These are phyloP conservation scores for Sisor rabdophorus DNA, from an alignment of 2,113 vertebrate species.

Conservation along the genomic window DNA sequence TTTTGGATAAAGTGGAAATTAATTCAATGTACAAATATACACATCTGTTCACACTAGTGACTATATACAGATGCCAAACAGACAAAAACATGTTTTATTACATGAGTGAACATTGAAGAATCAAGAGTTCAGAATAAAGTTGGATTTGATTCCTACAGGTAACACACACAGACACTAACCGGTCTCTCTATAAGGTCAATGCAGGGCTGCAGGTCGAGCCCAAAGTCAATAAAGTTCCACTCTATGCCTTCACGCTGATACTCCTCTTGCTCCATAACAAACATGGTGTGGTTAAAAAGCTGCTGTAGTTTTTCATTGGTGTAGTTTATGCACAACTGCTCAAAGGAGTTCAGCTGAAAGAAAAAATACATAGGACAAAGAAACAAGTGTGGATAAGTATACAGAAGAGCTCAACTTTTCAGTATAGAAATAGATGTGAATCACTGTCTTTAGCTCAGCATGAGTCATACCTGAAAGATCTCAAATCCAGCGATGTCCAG, in stretches of 20 bases:
- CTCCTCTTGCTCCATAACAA: constrained; percentile 85
- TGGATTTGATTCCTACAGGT: no score
- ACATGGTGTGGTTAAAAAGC: constrained; percentile 93
- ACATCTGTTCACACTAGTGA: no score
- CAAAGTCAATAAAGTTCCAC: constrained; percentile 88
- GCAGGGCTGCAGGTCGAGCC: constrained; percentile 83
- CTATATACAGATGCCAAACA: no score
- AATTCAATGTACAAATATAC: no score
- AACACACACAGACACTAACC: constrained; percentile 54
- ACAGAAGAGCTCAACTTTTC: not conserved
- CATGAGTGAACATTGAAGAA: no score
- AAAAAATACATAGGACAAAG: not conserved
- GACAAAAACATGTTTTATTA: no score
- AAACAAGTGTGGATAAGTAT: not conserved
- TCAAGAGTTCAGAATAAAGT: no score
- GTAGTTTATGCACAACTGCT: constrained; percentile 89
- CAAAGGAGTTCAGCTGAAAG: constrained; percentile 82
- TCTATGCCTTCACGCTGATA: constrained; percentile 86
- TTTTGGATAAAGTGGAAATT: no score
- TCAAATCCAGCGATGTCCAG: constrained; percentile 90
- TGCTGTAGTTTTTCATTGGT: constrained; percentile 89
- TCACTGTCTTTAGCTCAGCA: not conserved
- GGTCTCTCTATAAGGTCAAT: constrained; percentile 86
- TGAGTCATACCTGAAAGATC: constrained; percentile 80
- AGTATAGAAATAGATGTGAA: not conserved